Evolutionary conservation across 1,140 invertebrate species (phyloP), one percentile per base, ranked within the genome.

Genomic region (Brevipalpus yothersi): DNA sequence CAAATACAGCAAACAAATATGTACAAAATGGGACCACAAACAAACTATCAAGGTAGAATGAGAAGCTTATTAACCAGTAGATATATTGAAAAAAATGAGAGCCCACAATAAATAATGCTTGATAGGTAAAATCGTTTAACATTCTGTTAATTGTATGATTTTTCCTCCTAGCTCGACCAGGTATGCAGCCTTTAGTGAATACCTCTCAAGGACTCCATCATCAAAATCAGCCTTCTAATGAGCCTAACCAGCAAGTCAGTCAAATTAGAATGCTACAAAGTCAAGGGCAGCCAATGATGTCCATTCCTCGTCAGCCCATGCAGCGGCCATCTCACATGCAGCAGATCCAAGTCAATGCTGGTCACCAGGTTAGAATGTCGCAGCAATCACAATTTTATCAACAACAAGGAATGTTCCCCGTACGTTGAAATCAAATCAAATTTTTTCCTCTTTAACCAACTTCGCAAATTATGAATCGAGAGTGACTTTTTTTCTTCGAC

Each of bases 191-290:
- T 51, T 8, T 51, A 21, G 21, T 51, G 47, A 51, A 51, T 51
- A 19, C n/a, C 21, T n/a, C 21, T n/a, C 47, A 51, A 51, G n/a
- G 21, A 51, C 13, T 21, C 7, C 8, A 51, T 19, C 47, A 39
- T 41, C 31, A 41, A 41, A 40, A 40, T 62, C 61, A 19, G 54
- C 57, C 21, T 43, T 58, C 43, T 72, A 63, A 53, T 63, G 64
- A 58, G 72, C 42, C 68, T 72, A 41, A 69, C 69, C 15, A 60
- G 72, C 39, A 19, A 53, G 63, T 17, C 55, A 58, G 31, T 31
- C 31, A 31, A 41, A 56, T 58, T 21, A 53, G 60, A 17, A 55
- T 60, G 12, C 68, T 72, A n/a, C 73, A 74, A 58, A 45, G 56
- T 55, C 62, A 62, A 43, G 23, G 12, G n/a, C 53, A 55, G 23